These are phyloP conservation scores for Phylloscopus trochiloides DNA, from an alignment of 2,113 vertebrate genomes.

Conservation along the genomic window DNA sequence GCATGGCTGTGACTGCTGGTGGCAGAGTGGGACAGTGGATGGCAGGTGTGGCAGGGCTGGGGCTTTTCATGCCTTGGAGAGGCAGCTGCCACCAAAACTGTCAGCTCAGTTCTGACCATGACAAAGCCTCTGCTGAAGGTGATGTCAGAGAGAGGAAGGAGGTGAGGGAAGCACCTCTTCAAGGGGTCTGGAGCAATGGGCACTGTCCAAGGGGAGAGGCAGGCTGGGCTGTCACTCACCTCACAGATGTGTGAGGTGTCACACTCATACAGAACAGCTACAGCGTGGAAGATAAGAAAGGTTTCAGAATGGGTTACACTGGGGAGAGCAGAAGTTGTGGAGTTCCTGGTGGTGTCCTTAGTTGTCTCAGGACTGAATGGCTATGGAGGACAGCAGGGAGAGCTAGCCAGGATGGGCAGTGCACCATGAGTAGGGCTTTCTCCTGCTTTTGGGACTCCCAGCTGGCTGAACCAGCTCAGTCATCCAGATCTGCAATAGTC, in stretches of 20 bases:
- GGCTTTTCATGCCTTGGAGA: not conserved
- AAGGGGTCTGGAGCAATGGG: not conserved
- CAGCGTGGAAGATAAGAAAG: not conserved
- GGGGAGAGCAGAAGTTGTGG: not conserved
- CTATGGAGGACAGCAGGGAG: not conserved
- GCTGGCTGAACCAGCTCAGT: not conserved
- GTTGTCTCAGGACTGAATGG: accelerated
- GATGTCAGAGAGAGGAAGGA: not conserved
- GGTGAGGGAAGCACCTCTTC: not conserved
- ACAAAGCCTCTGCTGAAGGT: not conserved
- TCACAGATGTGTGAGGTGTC: not conserved
- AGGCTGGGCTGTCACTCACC: not conserved
- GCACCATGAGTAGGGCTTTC: not conserved
- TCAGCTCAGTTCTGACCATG: not conserved
- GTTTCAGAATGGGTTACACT: not conserved
- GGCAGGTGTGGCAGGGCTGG: accelerated
- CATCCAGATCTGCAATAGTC: accelerated
- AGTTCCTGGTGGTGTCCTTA: not conserved
- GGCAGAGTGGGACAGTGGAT: accelerated
- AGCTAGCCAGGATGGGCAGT: not conserved
- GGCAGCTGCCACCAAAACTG: not conserved
- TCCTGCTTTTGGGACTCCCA: not conserved
- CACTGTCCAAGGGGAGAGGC: not conserved
- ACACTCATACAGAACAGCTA: not conserved
- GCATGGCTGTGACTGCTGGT: not conserved